These are phyloP conservation scores for Proctacanthus coquilletti DNA, from an alignment of 1,140 invertebrate species.

Conservation along the genomic window DNA sequence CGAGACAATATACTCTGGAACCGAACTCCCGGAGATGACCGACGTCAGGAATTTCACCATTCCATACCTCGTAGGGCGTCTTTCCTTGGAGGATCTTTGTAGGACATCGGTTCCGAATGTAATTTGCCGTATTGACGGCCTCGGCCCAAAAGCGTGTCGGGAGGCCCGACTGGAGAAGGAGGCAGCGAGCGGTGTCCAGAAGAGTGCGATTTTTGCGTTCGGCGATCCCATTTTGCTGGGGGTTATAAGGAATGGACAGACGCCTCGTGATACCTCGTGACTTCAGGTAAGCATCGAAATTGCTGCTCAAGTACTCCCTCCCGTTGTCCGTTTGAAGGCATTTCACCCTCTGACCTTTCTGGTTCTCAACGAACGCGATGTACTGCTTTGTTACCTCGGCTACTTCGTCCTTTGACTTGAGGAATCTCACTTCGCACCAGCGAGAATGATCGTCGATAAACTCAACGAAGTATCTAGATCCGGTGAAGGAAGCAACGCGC, in stretches of 20 bases:
- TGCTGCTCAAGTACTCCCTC: conserved; percentile 14
- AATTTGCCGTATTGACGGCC: conserved; percentile 9
- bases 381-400: background rate
- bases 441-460: conserved; percentile 19
- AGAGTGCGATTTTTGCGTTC: conserved; percentile 16
- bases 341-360: conserved; percentile 14
- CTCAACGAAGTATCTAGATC: conserved; percentile 14
- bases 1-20: conserved; percentile 11
- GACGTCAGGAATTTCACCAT: conserved; percentile 17
- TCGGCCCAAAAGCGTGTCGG: conserved; percentile 11
- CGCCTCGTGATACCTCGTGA: conserved; percentile 9
- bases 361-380: no score
- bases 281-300: conserved; percentile 14
- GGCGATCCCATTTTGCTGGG: conserved; percentile 23
- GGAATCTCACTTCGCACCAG: conserved; percentile 9
- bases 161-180: conserved; percentile 11
- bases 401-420: background rate
- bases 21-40: conserved; percentile 21
- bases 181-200: conserved; percentile 12
- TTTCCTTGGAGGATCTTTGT: conserved; percentile 4
- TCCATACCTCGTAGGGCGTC: conserved; percentile 24
- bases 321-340: conserved; percentile 19
- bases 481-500: conserved; percentile 6
- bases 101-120: conserved; percentile 14
- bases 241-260: conserved; percentile 18